A percentile compares a stretch with the other conserved stretches of the same genome.
phyloP scores from a whole-genome alignment of 2,797 vertebrate species.

The Somateria mollissima region DNA sequence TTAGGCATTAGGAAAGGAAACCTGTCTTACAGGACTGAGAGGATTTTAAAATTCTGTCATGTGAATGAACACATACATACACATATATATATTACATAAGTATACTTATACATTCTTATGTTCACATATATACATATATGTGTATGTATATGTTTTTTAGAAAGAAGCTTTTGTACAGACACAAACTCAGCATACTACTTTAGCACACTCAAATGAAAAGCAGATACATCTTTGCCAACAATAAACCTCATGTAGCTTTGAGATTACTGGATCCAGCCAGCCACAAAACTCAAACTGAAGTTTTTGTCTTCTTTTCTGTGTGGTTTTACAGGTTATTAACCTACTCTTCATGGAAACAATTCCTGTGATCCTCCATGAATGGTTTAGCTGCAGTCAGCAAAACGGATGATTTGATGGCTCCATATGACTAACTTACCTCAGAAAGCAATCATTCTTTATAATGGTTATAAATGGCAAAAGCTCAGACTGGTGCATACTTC shows the following conservation, averaged over 20 bases:
- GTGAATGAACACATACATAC: accelerated
- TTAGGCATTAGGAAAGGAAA: neutral
- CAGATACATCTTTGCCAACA: neutral
- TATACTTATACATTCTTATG: neutral
- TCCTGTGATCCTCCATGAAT: constrained; percentile 46
- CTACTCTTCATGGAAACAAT: constrained; percentile 18
- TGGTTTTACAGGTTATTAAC: constrained; percentile 61
- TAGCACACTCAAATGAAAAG: neutral
- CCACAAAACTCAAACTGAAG: constrained; percentile 34
- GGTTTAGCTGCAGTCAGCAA: constrained; percentile 43
- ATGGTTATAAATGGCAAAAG: neutral
- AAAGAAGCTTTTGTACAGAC: neutral
- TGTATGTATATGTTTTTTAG: neutral
- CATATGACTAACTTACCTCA: constrained; percentile 21
- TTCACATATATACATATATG: neutral
- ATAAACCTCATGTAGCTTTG: constrained; percentile 5
- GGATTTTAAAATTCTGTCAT: neutral
- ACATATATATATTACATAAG: neutral
- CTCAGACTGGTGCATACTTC: neutral
- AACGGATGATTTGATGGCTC: constrained; percentile 23
- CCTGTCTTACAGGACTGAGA: neutral
- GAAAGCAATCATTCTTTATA: constrained; percentile 24
- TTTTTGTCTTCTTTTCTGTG: constrained; percentile 52
- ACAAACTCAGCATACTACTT: neutral
- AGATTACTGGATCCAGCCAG: constrained; percentile 37